Percentiles rank a stretch among this genome's conserved stretches.
These are phyloP conservation scores for Megaleporinus macrocephalus DNA, from an alignment of 2,113 vertebrate species.

Conservation along the genomic window DNA sequence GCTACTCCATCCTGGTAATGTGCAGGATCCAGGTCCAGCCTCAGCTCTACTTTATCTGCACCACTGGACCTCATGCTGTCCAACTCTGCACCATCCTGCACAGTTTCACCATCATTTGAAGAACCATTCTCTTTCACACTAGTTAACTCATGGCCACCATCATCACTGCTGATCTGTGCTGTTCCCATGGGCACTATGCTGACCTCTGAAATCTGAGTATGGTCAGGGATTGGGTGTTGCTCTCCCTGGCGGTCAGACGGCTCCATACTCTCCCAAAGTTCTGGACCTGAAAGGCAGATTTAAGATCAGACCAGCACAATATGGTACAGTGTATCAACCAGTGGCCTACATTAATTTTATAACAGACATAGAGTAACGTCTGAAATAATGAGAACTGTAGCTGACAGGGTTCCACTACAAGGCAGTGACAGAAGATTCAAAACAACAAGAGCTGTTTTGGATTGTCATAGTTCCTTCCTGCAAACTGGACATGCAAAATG, in stretches of 20 bases:
- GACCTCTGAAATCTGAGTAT: constrained; percentile 51
- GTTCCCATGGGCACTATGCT: constrained; percentile 43
- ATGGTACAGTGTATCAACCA: background rate
- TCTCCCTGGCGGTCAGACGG: constrained; percentile 54
- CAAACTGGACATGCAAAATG: background rate
- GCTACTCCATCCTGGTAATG: constrained; percentile 31
- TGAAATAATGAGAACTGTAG: background rate
- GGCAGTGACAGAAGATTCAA: background rate
- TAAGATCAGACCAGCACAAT: background rate
- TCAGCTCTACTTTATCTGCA: constrained; percentile 20
- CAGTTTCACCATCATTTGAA: constrained; percentile 37
- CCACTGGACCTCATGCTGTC: constrained; percentile 44
- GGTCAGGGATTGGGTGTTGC: constrained; percentile 39
- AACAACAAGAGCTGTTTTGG: background rate
- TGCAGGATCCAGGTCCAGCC: constrained; percentile 26
- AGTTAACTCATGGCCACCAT: constrained; percentile 19
- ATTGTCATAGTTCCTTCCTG: constrained; percentile 15
- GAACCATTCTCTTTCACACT: constrained; percentile 35
- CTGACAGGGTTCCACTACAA: background rate
- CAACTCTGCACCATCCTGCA: constrained; percentile 50
- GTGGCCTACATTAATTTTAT: background rate
- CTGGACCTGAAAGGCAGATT: constrained; percentile 57
- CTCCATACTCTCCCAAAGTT: constrained; percentile 59
- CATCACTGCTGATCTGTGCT: constrained; percentile 33
- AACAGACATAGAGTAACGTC: background rate